Evolutionary conservation across 2,113 vertebrate species (phyloP).

Genomic region (Ia io): DNA sequence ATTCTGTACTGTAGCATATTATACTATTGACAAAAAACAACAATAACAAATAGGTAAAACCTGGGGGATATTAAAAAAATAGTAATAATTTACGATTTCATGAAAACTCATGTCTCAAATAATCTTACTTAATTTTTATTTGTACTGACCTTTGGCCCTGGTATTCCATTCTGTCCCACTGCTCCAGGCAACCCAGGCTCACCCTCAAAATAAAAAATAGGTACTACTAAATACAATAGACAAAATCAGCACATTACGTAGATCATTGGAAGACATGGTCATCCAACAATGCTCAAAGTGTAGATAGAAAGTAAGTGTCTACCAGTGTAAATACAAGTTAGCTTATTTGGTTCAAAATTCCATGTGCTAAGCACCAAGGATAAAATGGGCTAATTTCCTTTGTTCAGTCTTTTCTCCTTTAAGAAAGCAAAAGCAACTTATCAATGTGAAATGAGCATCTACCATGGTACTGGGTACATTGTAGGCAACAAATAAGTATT

Average conservation of each 20-base stretch:
- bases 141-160: constrained; percentile 91
- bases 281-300: background rate
- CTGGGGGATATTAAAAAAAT: background rate
- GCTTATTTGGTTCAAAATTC: background rate
- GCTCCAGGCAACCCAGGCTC: constrained; percentile 88
- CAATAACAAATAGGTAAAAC: background rate
- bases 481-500: background rate
- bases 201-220: constrained; percentile 85
- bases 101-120: background rate
- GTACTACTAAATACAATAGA: constrained; percentile 5
- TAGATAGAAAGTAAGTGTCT: background rate
- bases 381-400: background rate
- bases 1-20: background rate
- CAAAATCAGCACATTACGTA: background rate
- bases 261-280: background rate
- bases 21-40: background rate
- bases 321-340: background rate
- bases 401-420: background rate
- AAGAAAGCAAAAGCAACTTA: constrained; percentile 12
- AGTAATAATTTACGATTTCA: background rate
- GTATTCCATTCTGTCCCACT: constrained; percentile 88
- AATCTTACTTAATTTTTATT: constrained; percentile 15
- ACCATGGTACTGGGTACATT: background rate
- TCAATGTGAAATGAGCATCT: background rate
- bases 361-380: background rate